Conservation (phyloP, 2,797 vertebrate species). For the Anisognathus igniventris region DNA sequence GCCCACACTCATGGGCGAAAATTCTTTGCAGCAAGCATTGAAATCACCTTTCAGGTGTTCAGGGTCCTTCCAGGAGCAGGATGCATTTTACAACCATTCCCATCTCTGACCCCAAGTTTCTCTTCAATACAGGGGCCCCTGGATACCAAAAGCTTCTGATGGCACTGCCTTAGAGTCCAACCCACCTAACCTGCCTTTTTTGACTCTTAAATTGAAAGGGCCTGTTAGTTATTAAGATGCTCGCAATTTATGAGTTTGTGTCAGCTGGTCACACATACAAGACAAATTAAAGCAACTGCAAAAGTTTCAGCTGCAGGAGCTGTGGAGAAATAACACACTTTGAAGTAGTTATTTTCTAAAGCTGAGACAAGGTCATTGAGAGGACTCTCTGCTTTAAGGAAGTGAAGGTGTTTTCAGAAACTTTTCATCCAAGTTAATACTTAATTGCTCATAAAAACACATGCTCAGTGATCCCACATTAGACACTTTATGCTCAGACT, state of each 20-base stretch:
- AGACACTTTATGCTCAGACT: neutral
- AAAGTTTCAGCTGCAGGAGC: neutral
- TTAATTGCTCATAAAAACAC: conserved; percentile 34
- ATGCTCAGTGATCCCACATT: neutral
- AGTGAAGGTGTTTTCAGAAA: neutral
- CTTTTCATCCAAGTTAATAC: neutral
- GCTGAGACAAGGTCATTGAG: neutral
- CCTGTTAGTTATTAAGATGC: neutral
- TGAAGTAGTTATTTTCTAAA: conserved; percentile 12
- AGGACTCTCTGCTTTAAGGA: neutral
- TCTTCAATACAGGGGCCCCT: neutral
- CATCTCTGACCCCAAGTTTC: neutral
- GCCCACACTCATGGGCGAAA: fast-evolving
- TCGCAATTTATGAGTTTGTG: neutral
- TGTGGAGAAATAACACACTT: neutral
- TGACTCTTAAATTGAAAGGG: neutral
- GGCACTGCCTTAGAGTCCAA: neutral
- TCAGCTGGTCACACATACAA: neutral
- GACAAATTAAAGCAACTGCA: neutral
- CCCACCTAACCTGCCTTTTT: neutral
- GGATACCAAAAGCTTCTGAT: neutral
- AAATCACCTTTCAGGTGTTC: neutral
- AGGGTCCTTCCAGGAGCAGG: neutral
- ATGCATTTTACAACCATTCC: neutral
- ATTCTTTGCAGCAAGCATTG: neutral